These are phyloP conservation scores for Perognathus longimembris DNA, from an alignment of 2,113 vertebrate genomes.

Conservation along the genomic window DNA sequence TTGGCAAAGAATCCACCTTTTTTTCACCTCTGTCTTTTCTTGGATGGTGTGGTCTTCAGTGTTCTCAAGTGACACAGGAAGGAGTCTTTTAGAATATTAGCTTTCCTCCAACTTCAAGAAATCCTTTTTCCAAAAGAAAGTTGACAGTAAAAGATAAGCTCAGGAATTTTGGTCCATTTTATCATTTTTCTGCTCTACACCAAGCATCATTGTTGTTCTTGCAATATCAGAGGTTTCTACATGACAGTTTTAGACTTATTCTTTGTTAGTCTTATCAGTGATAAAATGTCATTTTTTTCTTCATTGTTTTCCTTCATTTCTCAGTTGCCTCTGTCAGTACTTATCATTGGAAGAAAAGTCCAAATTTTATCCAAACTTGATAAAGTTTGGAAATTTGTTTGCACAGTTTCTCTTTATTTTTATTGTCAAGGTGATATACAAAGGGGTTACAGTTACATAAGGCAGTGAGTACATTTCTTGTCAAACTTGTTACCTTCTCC, in stretches of 20 bases:
- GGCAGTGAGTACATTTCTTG: no score
- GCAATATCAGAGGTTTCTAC: neutral
- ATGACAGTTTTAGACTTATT: neutral
- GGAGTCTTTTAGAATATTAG: neutral
- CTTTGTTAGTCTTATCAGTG: neutral
- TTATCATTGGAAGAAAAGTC: neutral
- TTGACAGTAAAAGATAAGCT: neutral
- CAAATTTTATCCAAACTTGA: neutral
- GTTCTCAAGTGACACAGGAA: neutral
- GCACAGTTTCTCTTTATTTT: no score
- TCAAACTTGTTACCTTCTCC: no score
- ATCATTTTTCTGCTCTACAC: neutral
- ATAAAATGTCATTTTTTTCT: neutral
- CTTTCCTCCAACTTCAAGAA: accelerated
- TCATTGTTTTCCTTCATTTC: neutral
- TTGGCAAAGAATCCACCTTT: neutral
- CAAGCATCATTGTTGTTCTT: neutral
- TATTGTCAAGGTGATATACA: no score
- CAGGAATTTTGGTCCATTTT: neutral
- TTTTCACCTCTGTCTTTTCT: no score
- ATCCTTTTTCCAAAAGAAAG: neutral
- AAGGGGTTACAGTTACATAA: no score
- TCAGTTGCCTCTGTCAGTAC: neutral
- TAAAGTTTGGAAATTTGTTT: neutral
- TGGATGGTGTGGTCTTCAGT: neutral